Base-by-base conservation (phyloP, 35 echinoderm and acorn worm species). In the Apostichopus parvimensis region DNA sequence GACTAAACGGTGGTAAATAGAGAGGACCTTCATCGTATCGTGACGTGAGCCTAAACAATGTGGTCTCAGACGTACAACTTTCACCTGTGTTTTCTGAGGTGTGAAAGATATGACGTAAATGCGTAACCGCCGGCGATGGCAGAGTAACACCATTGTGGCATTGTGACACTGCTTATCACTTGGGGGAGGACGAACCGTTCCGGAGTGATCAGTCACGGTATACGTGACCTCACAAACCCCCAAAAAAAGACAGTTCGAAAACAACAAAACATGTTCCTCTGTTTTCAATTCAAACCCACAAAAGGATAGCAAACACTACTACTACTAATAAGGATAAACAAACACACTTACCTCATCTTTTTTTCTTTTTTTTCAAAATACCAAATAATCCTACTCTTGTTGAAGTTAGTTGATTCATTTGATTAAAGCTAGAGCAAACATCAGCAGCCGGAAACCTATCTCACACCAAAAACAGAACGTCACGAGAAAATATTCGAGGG, bases 71-170 rank as follows among this genome's bases (percentile, higher is more conserved):
- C 34, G 78, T 80, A 45, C 34, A 45, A 45, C 25, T 80, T 80
- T 80, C 78, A 80, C 78, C 78, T 80, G 78, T 80, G 11, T 80
- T 80, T 14, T n/a, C 5, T 80, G 21, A 80, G 78, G 78, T 80
- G 78, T 80, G 78, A 80, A 80, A 80, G 20, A 80, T 34, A 25
- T 80, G 78, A 80, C 78, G 78, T 80, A 80, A 80, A 80, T 80
- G 78, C 20, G 14, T 80, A 8, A 25, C 6, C 53, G 26, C 13
- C 13, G 20, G 34, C 14, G 14, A 26, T 13, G 6, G 53, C 22
- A 34, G 13, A 3, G 21, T 53, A 80, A 80, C 78, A 80, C 78
- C 53, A 68, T 18, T 10, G 64, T 45, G 34, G 34, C 34, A 45
- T 45, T 45, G 34, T 4, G 34, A 45, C 34, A 45, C 34, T 45